Conservation (phyloP, 2,113 vertebrate species). For the Oreotrochilus melanogaster region DNA sequence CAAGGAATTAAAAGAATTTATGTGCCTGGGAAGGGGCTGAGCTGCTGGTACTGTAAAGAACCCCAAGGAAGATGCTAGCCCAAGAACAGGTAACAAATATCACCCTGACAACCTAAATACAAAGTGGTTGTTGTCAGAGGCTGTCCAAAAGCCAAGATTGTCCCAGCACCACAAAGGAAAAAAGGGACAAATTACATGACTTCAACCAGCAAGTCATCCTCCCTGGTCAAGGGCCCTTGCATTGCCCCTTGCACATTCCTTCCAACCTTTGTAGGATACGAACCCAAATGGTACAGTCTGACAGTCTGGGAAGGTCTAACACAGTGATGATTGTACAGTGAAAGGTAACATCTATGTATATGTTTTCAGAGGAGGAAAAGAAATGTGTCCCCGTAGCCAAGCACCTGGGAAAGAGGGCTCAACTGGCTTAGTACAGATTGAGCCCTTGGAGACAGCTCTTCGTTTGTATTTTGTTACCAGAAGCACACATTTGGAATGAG, state of each 20-base stretch:
- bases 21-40: neutral
- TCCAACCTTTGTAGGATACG: neutral
- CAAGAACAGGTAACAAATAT: neutral
- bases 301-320: neutral
- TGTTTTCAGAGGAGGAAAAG: neutral
- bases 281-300: neutral
- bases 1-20: neutral
- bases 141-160: neutral
- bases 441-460: neutral
- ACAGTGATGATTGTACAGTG: neutral
- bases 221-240: neutral
- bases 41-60: neutral
- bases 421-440: neutral
- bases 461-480: neutral
- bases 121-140: neutral
- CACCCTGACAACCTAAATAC: neutral
- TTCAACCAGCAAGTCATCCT: neutral
- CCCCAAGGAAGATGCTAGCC: neutral
- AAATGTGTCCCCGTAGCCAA: neutral
- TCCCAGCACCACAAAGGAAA: neutral
- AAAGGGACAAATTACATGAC: neutral
- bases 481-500: neutral
- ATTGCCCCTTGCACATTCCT: neutral
- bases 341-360: neutral
- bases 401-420: neutral